phyloP scores from a whole-genome alignment of 2,797 vertebrate genomes.

The Pogoniulus pusillus region DNA sequence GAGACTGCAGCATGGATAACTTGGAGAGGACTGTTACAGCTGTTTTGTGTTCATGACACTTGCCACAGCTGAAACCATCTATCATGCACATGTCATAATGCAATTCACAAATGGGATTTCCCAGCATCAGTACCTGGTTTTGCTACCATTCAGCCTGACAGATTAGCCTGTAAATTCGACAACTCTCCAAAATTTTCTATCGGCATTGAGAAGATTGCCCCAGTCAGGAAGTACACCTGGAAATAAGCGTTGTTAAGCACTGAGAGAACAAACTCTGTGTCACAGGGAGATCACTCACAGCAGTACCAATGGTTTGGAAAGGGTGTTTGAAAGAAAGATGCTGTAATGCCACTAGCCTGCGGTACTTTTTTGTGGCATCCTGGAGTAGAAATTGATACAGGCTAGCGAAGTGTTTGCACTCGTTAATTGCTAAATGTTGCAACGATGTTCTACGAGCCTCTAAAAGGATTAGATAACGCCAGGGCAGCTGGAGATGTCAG shows the following conservation, averaged over 20 bases:
- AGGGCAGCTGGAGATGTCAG: background rate
- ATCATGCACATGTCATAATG: background rate
- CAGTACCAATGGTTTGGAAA: background rate
- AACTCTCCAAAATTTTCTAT: background rate
- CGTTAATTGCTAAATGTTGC: background rate
- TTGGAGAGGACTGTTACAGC: background rate
- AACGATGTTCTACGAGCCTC: accelerated
- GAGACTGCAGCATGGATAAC: background rate
- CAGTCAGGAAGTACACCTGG: background rate
- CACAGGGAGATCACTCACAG: background rate
- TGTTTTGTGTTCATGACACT: background rate
- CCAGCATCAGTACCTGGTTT: background rate
- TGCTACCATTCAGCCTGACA: background rate
- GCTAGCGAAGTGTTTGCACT: background rate
- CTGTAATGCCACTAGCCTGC: accelerated
- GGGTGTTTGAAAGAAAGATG: background rate
- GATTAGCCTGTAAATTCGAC: background rate
- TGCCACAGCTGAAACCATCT: background rate
- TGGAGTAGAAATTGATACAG: background rate
- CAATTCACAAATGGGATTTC: background rate
- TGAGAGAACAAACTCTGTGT: background rate
- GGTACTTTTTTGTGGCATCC: background rate
- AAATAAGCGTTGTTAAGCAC: background rate
- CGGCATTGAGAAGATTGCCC: background rate
- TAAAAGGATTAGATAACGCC: background rate